phyloP scores from a whole-genome alignment of 2,888 invertebrate genomes.

The Agrotis exclamationis region DNA sequence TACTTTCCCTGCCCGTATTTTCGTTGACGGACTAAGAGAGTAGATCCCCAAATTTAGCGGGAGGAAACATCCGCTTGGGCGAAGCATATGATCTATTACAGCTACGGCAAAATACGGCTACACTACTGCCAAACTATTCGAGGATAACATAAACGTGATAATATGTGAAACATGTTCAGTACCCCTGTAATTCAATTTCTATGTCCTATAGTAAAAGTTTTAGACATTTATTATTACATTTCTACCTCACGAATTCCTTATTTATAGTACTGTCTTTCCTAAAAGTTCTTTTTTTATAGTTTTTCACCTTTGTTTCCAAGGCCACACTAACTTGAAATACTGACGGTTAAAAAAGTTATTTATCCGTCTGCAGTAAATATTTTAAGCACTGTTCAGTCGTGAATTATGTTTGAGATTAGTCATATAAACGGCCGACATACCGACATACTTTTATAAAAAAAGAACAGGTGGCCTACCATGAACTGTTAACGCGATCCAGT shows the following conservation, averaged over 20 bases:
- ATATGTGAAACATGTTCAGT: neutral
- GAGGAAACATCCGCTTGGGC: too few species aligned
- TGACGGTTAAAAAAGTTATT: constrained; percentile 52
- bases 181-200: constrained; percentile 33
- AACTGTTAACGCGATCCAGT: too few species aligned
- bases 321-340: constrained; percentile 12
- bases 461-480: too few species aligned
- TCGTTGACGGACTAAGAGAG: too few species aligned
- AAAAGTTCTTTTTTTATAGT: constrained; percentile 34
- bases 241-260: constrained; percentile 10
- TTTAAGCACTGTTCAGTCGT: constrained; percentile 27
- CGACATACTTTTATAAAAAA: neutral
- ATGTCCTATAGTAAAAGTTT: constrained; percentile 37
- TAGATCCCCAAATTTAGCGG: too few species aligned
- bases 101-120: too few species aligned
- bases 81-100: too few species aligned
- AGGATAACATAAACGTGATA: too few species aligned
- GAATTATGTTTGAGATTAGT: constrained; percentile 44
- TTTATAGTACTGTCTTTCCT: constrained; percentile 34
- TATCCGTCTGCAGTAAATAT: constrained; percentile 21
- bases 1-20: too few species aligned
- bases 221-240: constrained; percentile 25
- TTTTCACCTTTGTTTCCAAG: constrained; percentile 26
- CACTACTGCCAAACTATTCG: too few species aligned
- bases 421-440: constrained; percentile 28